These are phyloP conservation scores for Tribolium madens DNA, from an alignment of 1,140 invertebrate genomes.

Conservation along the genomic window DNA sequence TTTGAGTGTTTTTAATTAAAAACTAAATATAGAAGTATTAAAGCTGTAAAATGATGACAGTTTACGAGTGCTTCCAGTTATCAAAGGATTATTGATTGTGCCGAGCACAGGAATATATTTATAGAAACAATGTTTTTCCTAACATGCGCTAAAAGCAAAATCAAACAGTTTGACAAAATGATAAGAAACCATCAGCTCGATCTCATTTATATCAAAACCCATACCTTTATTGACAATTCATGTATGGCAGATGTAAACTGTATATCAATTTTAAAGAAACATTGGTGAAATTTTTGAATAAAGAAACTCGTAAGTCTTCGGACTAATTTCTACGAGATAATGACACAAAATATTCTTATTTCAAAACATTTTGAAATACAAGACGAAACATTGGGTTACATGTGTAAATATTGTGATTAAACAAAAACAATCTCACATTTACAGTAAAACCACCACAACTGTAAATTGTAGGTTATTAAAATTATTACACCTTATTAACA, in stretches of 20 bases:
- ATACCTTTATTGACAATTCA: not conserved
- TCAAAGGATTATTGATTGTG: slow-evolving; percentile 22
- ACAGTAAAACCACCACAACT: not conserved
- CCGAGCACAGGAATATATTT: slow-evolving; percentile 5
- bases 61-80: not conserved
- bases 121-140: slow-evolving; percentile 30
- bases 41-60: slow-evolving; percentile 7
- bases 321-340: not conserved
- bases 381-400: not conserved
- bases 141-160: not conserved
- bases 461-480: too few species aligned
- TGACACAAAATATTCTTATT: not conserved
- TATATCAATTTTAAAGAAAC: too few species aligned
- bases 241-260: too few species aligned
- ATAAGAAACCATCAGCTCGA: not conserved
- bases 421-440: not conserved
- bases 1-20: too few species aligned
- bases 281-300: too few species aligned
- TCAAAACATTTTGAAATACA: not conserved
- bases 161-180: not conserved
- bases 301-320: not conserved
- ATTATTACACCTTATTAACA: too few species aligned
- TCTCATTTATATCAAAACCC: not conserved
- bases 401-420: not conserved
- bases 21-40: too few species aligned